Evolutionary conservation across 2,888 invertebrate genomes (phyloP), one percentile per base, ranked within the genome.

Genomic region (Erannis defoliaria): DNA sequence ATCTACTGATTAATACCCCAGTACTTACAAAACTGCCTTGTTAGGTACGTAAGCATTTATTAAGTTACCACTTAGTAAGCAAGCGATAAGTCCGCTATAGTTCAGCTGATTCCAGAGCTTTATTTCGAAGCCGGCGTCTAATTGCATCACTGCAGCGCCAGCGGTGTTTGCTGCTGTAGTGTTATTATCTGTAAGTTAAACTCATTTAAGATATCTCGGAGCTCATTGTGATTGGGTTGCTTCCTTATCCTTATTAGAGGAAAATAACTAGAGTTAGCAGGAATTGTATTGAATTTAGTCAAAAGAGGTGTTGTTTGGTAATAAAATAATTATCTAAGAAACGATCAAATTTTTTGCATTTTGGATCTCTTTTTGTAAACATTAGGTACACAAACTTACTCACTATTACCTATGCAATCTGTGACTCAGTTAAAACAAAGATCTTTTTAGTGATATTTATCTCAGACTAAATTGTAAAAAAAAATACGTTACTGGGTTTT

Each of bases 91-190:
- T 40, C 18, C 21, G 40, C 31, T 51, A 40, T 18, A 51, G 18
- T 19, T 42, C 42, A 42, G 53, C 40, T 18, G 51, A 10, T 18
- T 35, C 18, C 31, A 42, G 53, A 40, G 29, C 31, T 21, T 42
- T 40, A 40, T 40, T 50, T 19, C 14, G 2, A 16, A 26, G 26
- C 16, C 16, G 14, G 21, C 19, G 23, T 29, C 19, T 40, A 51
- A 40, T 40, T 51, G 51, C 26, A 40, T 14, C n/a, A 38, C 50
- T 50, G 37, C 37, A 40, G 18, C 48, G 9, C n/a, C n/a, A n/a
- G n/a, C n/a, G n/a, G n/a, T n/a, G 49, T 33, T 53, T 14, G 21
- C 31, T 0, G 38, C 16, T 16, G 18, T n/a, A 31, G 19, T 5
- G 31, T n/a, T 42, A 42, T 31, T 42, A 42, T 21, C 40, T 19